phyloP scores from a whole-genome alignment of 2,113 vertebrate species.

The Varanus komodoensis region DNA sequence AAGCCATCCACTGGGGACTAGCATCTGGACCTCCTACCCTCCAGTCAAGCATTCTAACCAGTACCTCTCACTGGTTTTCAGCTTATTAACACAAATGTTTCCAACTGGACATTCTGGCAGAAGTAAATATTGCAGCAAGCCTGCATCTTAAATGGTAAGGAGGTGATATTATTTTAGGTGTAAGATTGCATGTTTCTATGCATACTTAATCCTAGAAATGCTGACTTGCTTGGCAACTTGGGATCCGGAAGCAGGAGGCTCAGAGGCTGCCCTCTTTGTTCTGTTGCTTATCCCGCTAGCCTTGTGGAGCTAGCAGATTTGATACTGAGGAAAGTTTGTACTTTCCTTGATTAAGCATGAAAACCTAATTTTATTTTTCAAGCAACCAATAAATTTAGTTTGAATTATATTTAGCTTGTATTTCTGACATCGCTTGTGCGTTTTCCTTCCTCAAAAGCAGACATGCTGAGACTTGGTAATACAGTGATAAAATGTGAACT shows the following conservation, averaged over 20 bases:
- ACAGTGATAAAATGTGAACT: accelerated
- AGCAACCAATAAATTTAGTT: neutral
- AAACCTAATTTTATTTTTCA: neutral
- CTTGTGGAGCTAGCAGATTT: neutral
- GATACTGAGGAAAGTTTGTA: neutral
- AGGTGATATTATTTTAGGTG: neutral
- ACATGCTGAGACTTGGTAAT: neutral
- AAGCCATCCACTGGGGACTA: no score
- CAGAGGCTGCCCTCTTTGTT: neutral
- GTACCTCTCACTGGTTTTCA: no score
- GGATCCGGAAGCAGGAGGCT: neutral
- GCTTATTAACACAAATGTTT: neutral
- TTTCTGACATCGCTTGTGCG: neutral
- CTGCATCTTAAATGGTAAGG: neutral
- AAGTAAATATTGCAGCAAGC: neutral
- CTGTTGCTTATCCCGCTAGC: no score
- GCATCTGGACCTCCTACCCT: no score
- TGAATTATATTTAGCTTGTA: neutral
- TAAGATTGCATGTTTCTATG: constrained; percentile 12
- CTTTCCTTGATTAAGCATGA: neutral
- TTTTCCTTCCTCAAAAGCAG: neutral
- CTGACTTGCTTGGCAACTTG: neutral
- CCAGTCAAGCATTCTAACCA: no score
- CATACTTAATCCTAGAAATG: neutral
- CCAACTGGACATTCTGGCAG: neutral